These are phyloP conservation scores for Troides aeacus DNA, from an alignment of 2,888 invertebrate species.

Conservation along the genomic window DNA sequence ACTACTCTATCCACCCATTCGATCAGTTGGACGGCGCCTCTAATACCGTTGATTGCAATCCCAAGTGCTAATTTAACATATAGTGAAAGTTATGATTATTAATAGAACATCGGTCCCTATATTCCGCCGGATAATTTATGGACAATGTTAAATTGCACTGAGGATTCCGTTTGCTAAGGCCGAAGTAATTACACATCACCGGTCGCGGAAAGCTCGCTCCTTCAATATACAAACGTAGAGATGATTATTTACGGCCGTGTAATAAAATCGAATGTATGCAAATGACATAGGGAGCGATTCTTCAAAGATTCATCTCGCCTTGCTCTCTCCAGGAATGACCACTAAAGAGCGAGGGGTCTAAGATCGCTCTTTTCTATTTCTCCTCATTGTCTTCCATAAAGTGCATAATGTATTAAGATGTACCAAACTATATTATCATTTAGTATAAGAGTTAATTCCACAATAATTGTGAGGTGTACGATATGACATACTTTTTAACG, in stretches of 20 bases:
- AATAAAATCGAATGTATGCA: slow-evolving; percentile 58
- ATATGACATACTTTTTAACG: too few species aligned
- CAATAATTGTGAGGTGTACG: too few species aligned
- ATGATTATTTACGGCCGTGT: slow-evolving; percentile 36
- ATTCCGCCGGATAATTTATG: background rate
- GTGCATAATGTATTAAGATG: too few species aligned
- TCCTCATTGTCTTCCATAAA: background rate
- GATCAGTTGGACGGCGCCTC: slow-evolving; percentile 1
- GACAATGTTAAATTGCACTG: background rate
- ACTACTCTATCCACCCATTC: background rate
- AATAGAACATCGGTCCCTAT: slow-evolving; percentile 1
- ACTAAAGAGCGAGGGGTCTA: slow-evolving; percentile 41
- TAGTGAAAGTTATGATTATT: slow-evolving; percentile 1
- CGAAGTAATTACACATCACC: slow-evolving; percentile 12
- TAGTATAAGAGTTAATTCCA: too few species aligned
- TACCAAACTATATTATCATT: too few species aligned
- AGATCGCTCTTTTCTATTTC: slow-evolving; percentile 42
- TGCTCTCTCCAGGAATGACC: slow-evolving; percentile 47
- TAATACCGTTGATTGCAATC: slow-evolving; percentile 1
- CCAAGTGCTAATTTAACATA: slow-evolving; percentile 1
- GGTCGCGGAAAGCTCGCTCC: slow-evolving; percentile 17
- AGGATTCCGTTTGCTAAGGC: slow-evolving; percentile 7
- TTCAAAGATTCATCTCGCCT: slow-evolving; percentile 53
- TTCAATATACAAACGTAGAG: slow-evolving; percentile 28
- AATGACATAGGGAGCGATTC: slow-evolving; percentile 52